Percentiles rank a stretch among this genome's conserved stretches.
These are phyloP conservation scores for Morelia viridis DNA, from an alignment of 2,797 vertebrate species.

Conservation along the genomic window DNA sequence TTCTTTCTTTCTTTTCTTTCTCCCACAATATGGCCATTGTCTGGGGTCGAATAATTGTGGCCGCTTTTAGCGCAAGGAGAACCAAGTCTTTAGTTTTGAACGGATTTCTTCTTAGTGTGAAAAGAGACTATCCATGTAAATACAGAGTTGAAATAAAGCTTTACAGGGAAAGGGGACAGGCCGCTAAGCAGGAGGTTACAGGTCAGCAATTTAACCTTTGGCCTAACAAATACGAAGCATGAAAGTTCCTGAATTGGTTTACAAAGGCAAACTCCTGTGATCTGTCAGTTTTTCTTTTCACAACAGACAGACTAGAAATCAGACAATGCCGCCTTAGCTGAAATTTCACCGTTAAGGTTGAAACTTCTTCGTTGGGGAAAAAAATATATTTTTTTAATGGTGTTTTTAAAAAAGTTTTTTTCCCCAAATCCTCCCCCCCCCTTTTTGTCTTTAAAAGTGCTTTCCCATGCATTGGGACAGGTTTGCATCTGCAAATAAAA, in stretches of 20 bases:
- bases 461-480: slow-evolving; percentile 5
- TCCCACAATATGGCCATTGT: slow-evolving; percentile 99
- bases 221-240: slow-evolving; percentile 99
- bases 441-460: not conserved
- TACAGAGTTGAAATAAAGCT: slow-evolving; percentile 96
- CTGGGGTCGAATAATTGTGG: slow-evolving; percentile 96
- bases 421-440: not conserved
- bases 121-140: slow-evolving; percentile 99
- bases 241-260: slow-evolving; percentile 99
- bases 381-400: slow-evolving; percentile 14
- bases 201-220: slow-evolving; percentile 99
- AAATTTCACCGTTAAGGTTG: slow-evolving; percentile 72
- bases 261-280: slow-evolving; percentile 95
- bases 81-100: slow-evolving; percentile 96
- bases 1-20: slow-evolving; percentile 60
- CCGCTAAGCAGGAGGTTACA: slow-evolving; percentile 82
- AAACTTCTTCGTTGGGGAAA: slow-evolving; percentile 59
- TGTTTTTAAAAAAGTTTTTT: slow-evolving; percentile 42
- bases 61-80: slow-evolving; percentile 97
- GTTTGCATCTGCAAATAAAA: slow-evolving; percentile 22
- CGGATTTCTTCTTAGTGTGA: slow-evolving; percentile 97
- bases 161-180: slow-evolving; percentile 87
- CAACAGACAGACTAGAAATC: slow-evolving; percentile 80
- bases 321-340: slow-evolving; percentile 81
- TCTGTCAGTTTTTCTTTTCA: slow-evolving; percentile 94